Base-by-base conservation (phyloP, 2,113 vertebrate species). In the Cinclus mexicanus region DNA sequence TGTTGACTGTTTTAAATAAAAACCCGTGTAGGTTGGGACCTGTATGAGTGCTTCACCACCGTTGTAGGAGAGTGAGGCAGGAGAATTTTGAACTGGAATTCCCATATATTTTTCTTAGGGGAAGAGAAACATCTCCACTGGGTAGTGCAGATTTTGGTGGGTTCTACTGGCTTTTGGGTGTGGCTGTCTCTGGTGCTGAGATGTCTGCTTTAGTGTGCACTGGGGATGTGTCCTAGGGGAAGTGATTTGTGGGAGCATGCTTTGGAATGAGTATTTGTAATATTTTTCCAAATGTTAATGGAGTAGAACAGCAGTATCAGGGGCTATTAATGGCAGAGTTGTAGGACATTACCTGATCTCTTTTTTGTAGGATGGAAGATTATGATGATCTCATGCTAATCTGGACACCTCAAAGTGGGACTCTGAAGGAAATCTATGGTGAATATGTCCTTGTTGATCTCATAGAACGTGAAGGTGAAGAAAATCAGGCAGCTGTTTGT, bases 301-400 rank as follows among this genome's bases (percentile, higher is more conserved):
- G 49, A 79, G 13, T 28, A 39, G 74, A 72, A 22, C 13, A 49
- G 44, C 59, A 56, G 9, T 57, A 53, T 63, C 8, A 6, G 29
- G 28, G 47, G 23, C 35, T 63, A 9, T 52, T 63, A 70, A 64
- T 42, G 22, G 23, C n/a, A 68, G 52, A 93, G 6, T 46, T 47
- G 44, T 53, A 89, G 33, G n/a, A 68, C 8, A 21, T 80, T 5
- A 75, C 20, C 19, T 24, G 2, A 46, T 92, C 67, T 94, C 33
- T 93, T 19, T 96, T 85, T 82, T 90, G 61, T 96, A 99, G 99
- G 96, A 95, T 98, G 29, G 98, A 99, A 94, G 99, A 99, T 92
- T 97, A 98, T 11, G 98, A 99, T 25, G 98, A 99, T 91, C 97
- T 99, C 69, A 92, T 97, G 92, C 83, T 89, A 28, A 90, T 99